Evolutionary conservation across 2,113 vertebrate species (phyloP), one percentile per base, ranked within the genome.

Genomic region (Pteruthius melanotis): DNA sequence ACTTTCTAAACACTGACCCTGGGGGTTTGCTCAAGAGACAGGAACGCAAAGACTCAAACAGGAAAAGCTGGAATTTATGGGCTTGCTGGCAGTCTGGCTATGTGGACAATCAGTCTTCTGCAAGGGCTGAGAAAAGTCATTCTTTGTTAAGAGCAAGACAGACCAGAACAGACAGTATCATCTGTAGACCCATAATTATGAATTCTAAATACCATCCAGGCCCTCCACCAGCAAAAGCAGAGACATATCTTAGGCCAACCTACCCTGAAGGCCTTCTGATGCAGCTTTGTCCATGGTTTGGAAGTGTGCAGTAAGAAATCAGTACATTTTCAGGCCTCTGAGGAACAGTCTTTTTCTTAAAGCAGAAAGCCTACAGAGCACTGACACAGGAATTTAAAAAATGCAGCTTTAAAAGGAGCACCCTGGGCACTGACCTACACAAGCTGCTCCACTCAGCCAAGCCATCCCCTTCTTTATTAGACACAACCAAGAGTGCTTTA

Each of bases 1-100:
- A 78, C 54, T 85, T 78, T 31, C 30, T 61, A 66, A 92, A 83
- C 47, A 27, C n/a, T 20, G 69, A 74, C 83, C 69, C 84, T 57
- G 52, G 76, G 76, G 79, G 82, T 87, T 90, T 85, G 59, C 85
- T 91, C 83, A 94, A 64, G 82, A 85, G 70, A 65, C 54, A 40
- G 45, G 47, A 87, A 92, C 0, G 2, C n/a, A 40, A 37, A 89
- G 70, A 70, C 37, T 91, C 87, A 77, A 89, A 79, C 35, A 40
- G 85, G 63, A 74, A 93, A 89, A 81, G 53, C 63, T 80, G 65
- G 76, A 80, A 94, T 87, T 92, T 77, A 87, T 26, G 66, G 80
- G 21, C 30, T 61, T 39, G n/a, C 61, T 85, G 70, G n/a, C 66
- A 70, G 24, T 5, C 44, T 91, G 77, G 30, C 56, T 83, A 23